These are phyloP conservation scores for Gambusia holbrooki DNA, from an alignment of 2,113 vertebrate species.

Conservation along the genomic window DNA sequence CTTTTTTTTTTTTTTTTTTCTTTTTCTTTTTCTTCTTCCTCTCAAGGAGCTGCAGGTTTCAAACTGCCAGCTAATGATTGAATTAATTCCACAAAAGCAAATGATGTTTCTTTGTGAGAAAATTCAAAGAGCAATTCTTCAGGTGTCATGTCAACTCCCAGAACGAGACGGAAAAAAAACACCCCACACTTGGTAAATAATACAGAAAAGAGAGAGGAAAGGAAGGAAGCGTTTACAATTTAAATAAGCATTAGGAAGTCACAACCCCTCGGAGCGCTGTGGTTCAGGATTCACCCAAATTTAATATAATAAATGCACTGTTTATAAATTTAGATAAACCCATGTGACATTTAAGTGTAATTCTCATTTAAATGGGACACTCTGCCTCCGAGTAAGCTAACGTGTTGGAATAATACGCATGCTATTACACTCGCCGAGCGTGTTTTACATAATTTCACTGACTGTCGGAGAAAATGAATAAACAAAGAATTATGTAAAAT, in stretches of 20 bases:
- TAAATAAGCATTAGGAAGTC: conserved; percentile 71
- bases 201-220: conserved; percentile 37
- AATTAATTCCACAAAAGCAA: conserved; percentile 73
- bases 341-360: conserved; percentile 75
- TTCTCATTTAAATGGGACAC: conserved; percentile 73
- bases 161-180: conserved; percentile 17
- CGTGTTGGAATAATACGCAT: conserved; percentile 75
- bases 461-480: conserved; percentile 76
- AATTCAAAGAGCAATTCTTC: conserved; percentile 63
- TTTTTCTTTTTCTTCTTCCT: not conserved
- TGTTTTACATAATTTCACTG: conserved; percentile 77
- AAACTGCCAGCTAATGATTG: conserved; percentile 76
- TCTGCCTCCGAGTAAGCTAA: conserved; percentile 73
- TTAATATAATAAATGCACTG: conserved; percentile 65
- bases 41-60: conserved; percentile 69
- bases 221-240: conserved; percentile 64
- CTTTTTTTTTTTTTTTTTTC: not conserved
- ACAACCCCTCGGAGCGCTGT: conserved; percentile 65
- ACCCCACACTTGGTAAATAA: conserved; percentile 48
- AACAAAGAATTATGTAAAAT: conserved; percentile 79
- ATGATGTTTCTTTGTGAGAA: conserved; percentile 64
- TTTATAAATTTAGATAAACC: conserved; percentile 71
- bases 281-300: conserved; percentile 58
- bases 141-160: conserved; percentile 56
- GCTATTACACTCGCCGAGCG: conserved; percentile 58